Evolutionary conservation across 2,888 invertebrate genomes (phyloP).

Genomic region (Ichneumoninae sp.): DNA sequence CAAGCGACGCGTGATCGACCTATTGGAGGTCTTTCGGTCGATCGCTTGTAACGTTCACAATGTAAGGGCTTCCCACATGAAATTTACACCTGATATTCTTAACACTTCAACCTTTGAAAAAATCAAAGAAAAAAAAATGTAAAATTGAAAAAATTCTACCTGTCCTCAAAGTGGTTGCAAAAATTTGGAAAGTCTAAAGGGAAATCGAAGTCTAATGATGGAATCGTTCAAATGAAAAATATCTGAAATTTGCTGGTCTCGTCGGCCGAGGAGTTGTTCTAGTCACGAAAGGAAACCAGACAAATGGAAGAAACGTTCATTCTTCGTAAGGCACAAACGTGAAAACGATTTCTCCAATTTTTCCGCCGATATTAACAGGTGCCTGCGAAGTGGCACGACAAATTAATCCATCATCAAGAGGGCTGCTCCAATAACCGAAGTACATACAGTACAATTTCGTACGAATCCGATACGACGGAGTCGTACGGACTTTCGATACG

Average conservation of each 20-base stretch:
- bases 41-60: no score
- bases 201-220: no score
- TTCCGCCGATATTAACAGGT: constrained; percentile 39
- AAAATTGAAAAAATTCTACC: background rate
- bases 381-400: constrained; percentile 29
- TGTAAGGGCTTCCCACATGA: no score
- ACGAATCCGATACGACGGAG: constrained; percentile 3
- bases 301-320: background rate
- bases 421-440: constrained; percentile 12
- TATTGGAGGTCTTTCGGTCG: no score
- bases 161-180: background rate
- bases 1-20: no score
- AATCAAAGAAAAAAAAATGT: background rate
- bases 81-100: no score
- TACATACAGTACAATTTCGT: constrained; percentile 14
- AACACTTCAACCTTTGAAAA: background rate
- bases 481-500: constrained; percentile 7
- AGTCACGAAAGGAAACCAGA: background rate
- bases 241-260: no score
- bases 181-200: no score
- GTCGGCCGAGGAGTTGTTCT: background rate
- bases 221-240: no score
- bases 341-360: constrained; percentile 34
- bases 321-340: constrained; percentile 3
- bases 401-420: constrained; percentile 48